Percentiles rank a stretch among this genome's conserved stretches.
Conservation (phyloP, 2,797 vertebrate genomes). For the Scolopax bukidnonensis region DNA sequence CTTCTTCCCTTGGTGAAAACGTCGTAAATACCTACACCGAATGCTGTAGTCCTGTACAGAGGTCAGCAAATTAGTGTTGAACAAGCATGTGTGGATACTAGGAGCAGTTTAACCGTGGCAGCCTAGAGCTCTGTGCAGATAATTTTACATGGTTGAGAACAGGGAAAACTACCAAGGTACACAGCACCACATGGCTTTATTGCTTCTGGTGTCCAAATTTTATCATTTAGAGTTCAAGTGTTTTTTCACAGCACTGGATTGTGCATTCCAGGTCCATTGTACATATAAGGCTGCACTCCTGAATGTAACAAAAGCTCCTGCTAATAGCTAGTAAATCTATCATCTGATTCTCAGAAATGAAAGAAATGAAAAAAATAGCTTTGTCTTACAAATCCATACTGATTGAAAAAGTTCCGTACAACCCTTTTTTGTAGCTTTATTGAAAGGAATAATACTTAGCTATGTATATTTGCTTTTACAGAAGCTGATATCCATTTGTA, state of each 20-base stretch:
- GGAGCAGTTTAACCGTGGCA: neutral
- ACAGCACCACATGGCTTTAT: neutral
- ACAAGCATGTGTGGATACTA: neutral
- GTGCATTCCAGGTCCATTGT: neutral
- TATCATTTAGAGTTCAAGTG: neutral
- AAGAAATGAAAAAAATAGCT: neutral
- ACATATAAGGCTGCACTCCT: neutral
- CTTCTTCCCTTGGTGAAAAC: neutral
- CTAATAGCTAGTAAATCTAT: neutral
- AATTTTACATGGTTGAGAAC: neutral
- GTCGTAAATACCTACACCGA: neutral
- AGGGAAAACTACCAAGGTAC: neutral
- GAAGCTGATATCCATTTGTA: neutral
- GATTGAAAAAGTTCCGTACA: neutral
- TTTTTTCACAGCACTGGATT: neutral
- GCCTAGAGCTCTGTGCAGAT: neutral
- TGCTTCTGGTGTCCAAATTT: neutral
- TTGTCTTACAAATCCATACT: neutral
- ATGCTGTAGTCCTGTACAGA: neutral
- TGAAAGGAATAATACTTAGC: neutral
- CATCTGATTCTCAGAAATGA: neutral
- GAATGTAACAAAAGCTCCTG: neutral
- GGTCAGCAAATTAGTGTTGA: neutral
- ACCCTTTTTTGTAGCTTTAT: neutral
- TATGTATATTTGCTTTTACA: neutral